A percentile compares a stretch with the other conserved stretches of the same genome.
phyloP scores from a whole-genome alignment of 2,113 vertebrate species.

The Abramis brama region DNA sequence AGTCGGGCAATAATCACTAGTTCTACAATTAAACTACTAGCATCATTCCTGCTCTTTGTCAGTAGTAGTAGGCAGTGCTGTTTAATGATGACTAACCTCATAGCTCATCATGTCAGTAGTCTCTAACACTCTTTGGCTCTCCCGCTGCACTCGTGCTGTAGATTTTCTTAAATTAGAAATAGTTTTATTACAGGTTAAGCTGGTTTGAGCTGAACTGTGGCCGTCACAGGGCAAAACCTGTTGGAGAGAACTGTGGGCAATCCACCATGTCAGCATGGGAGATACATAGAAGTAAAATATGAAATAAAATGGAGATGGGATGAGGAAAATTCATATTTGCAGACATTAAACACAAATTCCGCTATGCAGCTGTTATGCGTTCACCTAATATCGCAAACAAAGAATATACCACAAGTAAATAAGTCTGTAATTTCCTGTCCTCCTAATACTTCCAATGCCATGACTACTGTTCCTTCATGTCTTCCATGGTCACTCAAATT shows the following conservation, averaged over 20 bases:
- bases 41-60: conserved; percentile 43
- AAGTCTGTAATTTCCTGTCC: background rate
- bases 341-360: background rate
- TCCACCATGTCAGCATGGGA: conserved; percentile 56
- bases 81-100: conserved; percentile 72
- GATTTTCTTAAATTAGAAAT: conserved; percentile 49
- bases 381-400: background rate
- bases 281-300: conserved; percentile 53
- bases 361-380: background rate
- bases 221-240: background rate
- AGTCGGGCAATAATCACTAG: conserved; percentile 48
- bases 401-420: background rate
- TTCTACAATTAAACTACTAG: conserved; percentile 55
- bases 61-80: conserved; percentile 62
- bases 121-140: conserved; percentile 32
- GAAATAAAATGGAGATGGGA: conserved; percentile 46
- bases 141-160: background rate
- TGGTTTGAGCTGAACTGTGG: background rate
- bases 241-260: conserved; percentile 65
- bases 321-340: background rate
- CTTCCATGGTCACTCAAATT: conserved; percentile 34
- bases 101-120: conserved; percentile 30
- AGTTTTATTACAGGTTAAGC: conserved; percentile 58
- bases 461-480: conserved; percentile 17
- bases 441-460: conserved; percentile 20